Conservation (phyloP, 2,888 invertebrate genomes). For the Julus scandinavius region DNA sequence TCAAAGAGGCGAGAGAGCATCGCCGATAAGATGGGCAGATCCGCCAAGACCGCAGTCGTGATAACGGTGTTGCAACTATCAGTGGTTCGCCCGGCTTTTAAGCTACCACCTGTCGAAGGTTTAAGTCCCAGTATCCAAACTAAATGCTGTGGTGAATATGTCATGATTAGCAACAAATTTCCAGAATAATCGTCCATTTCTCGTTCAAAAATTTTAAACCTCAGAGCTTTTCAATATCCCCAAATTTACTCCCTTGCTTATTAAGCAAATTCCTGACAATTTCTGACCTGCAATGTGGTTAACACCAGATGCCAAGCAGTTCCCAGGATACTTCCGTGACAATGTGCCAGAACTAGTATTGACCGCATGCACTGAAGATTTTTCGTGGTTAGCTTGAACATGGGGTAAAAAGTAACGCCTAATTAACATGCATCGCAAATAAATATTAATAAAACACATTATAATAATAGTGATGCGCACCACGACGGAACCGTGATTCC, state of each 20-base stretch:
- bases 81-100: conserved; percentile 83
- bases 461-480: conserved; percentile 59
- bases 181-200: no score
- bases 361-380: conserved; percentile 97
- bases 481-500: conserved; percentile 92
- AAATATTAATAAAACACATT: background rate
- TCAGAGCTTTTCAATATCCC: background rate
- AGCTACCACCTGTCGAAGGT: conserved; percentile 92
- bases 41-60: conserved; percentile 96
- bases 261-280: no score
- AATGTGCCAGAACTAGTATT: conserved; percentile 86
- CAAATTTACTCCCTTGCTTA: no score
- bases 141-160: conserved; percentile 68
- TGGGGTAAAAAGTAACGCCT: conserved; percentile 58
- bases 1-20: conserved; percentile 94
- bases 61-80: conserved; percentile 87
- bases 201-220: background rate
- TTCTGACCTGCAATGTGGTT: conserved; percentile 84
- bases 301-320: conserved; percentile 96
- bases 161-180: conserved; percentile 3
- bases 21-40: conserved; percentile 87
- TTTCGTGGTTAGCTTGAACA: conserved; percentile 82
- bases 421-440: background rate
- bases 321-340: conserved; percentile 90
- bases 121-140: conserved; percentile 96